phyloP scores from a whole-genome alignment of 2,113 vertebrate genomes.

The Diadophis punctatus region DNA sequence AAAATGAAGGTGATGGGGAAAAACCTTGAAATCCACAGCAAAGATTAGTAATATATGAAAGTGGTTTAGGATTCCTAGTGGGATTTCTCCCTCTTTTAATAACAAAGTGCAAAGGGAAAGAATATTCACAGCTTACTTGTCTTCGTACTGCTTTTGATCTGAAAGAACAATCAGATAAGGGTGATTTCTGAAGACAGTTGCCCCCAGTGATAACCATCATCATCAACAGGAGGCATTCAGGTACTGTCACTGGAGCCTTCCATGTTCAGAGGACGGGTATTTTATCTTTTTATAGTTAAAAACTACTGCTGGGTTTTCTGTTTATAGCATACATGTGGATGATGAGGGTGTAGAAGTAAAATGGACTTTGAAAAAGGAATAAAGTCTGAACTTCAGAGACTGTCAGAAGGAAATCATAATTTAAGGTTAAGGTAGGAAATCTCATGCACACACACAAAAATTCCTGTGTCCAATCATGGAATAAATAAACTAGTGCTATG shows the following conservation, averaged over 20 bases:
- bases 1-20: slow-evolving; percentile 21
- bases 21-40: slow-evolving; percentile 56
- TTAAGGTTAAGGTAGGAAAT: slow-evolving; percentile 56
- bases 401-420: slow-evolving; percentile 63
- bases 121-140: slow-evolving; percentile 70
- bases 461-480: slow-evolving; percentile 40
- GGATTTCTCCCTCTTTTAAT: slow-evolving; percentile 72
- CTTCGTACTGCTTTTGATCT: slow-evolving; percentile 72
- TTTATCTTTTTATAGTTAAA: slow-evolving; percentile 72
- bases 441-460: slow-evolving; percentile 31
- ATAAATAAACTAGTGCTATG: slow-evolving; percentile 15
- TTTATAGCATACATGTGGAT: slow-evolving; percentile 63
- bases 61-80: slow-evolving; percentile 70
- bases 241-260: slow-evolving; percentile 67
- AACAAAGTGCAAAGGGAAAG: slow-evolving; percentile 71
- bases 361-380: slow-evolving; percentile 66
- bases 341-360: slow-evolving; percentile 72
- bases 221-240: slow-evolving; percentile 75
- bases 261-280: slow-evolving; percentile 65
- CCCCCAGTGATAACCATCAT: slow-evolving; percentile 66
- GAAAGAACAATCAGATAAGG: slow-evolving; percentile 75
- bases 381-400: slow-evolving; percentile 63
- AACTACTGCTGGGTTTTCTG: slow-evolving; percentile 73
- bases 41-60: slow-evolving; percentile 71
- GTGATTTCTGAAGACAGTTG: slow-evolving; percentile 74